A percentile compares a stretch with the other conserved stretches of the same genome.
Conservation (phyloP, 2,113 vertebrate genomes). For the Conger conger region DNA sequence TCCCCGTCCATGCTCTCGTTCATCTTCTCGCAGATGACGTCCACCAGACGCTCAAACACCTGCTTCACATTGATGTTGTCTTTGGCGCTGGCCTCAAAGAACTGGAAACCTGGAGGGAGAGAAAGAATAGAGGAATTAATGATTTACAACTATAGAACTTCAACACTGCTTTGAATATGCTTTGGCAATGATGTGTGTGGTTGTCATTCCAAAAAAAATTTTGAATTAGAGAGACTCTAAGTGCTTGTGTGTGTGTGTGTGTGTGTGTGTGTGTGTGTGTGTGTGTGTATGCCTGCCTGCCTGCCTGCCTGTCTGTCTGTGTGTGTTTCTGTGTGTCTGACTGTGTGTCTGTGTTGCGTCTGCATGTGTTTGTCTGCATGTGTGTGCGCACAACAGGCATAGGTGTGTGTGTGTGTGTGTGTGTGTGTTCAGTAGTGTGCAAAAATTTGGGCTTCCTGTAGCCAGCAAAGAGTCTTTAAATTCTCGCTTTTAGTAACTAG, state of each 20-base stretch:
- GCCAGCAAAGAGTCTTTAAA: too few relatives aligned
- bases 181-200: background rate
- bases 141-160: too few relatives aligned
- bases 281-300: too few relatives aligned
- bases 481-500: too few relatives aligned
- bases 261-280: too few relatives aligned
- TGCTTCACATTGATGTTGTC: slow-evolving; percentile 90
- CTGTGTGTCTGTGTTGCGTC: background rate
- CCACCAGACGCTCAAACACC: slow-evolving; percentile 86
- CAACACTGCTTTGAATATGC: too few relatives aligned
- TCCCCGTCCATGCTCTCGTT: slow-evolving; percentile 79
- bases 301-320: background rate
- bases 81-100: slow-evolving; percentile 90
- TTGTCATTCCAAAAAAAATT: background rate
- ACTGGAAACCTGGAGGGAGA: slow-evolving; percentile 78
- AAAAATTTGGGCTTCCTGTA: too few relatives aligned
- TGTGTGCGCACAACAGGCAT: too few relatives aligned
- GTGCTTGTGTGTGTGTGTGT: too few relatives aligned
- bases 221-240: background rate
- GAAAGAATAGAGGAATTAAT: background rate
- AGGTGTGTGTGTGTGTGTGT: too few relatives aligned
- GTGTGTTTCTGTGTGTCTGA: background rate
- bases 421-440: too few relatives aligned
- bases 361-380: background rate
- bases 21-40: slow-evolving; percentile 91